Evolutionary conservation across 2,113 vertebrate species (phyloP), one percentile per base, ranked within the genome.

Genomic region (Upupa epops): DNA sequence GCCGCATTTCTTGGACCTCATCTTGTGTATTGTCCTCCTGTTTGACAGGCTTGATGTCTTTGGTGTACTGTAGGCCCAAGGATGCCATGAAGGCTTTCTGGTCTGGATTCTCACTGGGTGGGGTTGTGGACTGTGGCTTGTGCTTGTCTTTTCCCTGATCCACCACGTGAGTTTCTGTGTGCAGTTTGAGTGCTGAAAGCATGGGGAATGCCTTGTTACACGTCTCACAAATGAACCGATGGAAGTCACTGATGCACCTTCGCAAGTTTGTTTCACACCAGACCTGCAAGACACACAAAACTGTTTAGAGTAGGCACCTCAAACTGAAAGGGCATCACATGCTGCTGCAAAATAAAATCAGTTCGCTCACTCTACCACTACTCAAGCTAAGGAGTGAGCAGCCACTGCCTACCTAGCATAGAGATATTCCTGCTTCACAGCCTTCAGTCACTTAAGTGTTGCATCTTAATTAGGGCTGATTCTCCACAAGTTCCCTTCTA

Each of bases 141-240:
- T 90, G 93, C 88, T 97, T 96, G 11, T 92, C 95, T 75, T 52
- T 96, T 60, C 94, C 96, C 89, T 97, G 97, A 86, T 96, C 95
- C 15, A 96, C 70, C 29, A 84, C 1, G 3, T 83, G 97, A 52
- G 96, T 98, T 96, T 97, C 96, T 74, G 95, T 97, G 89, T 99
- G 99, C 88, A 99, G 98, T 82, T 97, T 96, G 48, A 99, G 98
- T 0, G 99, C 98, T 0, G 98, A 98, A 37, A 97, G 97, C 91
- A 99, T 98, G 48, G 99, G 99, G 94, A 99, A 99, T 5, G 99
- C 99, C 91, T 98, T 99, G 97, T 99, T 99, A 69, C 99, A 99
- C 11, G 95, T 86, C 52, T 99, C 98, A 0, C 99, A 99, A 83
- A 99, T 88, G 22, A 99, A 99, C 8, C 98, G 98, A 83, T 99